Evolutionary conservation across 2,797 vertebrate genomes (phyloP).

Genomic region (Schizopygopsis malacanthus): DNA sequence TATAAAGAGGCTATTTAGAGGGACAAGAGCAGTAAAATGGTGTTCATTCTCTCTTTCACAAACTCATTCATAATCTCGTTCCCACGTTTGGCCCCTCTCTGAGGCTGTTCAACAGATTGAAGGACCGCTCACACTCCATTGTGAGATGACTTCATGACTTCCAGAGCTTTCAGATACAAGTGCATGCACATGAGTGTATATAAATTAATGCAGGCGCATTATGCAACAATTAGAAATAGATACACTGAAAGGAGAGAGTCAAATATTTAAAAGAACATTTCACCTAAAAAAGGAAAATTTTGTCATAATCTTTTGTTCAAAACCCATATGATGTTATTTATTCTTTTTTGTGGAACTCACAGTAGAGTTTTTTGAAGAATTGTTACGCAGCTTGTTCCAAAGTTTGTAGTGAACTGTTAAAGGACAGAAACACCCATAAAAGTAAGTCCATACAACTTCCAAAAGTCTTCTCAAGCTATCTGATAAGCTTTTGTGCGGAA

Average conservation of each 20-base stretch:
- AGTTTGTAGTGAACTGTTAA: not conserved
- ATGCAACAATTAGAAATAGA: not conserved
- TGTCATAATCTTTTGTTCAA: not conserved
- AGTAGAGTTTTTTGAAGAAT: not conserved
- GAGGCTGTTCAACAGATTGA: conserved; percentile 56
- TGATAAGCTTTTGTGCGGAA: not conserved
- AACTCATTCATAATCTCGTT: conserved; percentile 60
- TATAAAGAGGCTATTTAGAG: conserved; percentile 69
- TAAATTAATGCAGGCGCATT: conserved; percentile 10
- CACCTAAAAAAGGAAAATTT: not conserved
- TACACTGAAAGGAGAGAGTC: not conserved
- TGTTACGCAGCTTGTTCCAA: not conserved
- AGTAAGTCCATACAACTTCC: not conserved
- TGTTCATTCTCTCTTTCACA: conserved; percentile 78
- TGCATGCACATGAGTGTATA: conserved; percentile 34
- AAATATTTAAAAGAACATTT: conserved; percentile 2
- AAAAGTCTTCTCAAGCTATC: not conserved
- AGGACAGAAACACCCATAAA: not conserved
- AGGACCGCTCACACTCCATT: conserved; percentile 57
- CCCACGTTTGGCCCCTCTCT: conserved; percentile 57
- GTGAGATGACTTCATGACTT: conserved; percentile 68
- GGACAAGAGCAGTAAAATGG: conserved; percentile 82
- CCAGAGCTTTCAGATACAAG: conserved; percentile 50
- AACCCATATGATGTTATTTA: not conserved
- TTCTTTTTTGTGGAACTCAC: not conserved